Conservation (phyloP, 2,113 vertebrate species). For the Trogon melanurus region DNA sequence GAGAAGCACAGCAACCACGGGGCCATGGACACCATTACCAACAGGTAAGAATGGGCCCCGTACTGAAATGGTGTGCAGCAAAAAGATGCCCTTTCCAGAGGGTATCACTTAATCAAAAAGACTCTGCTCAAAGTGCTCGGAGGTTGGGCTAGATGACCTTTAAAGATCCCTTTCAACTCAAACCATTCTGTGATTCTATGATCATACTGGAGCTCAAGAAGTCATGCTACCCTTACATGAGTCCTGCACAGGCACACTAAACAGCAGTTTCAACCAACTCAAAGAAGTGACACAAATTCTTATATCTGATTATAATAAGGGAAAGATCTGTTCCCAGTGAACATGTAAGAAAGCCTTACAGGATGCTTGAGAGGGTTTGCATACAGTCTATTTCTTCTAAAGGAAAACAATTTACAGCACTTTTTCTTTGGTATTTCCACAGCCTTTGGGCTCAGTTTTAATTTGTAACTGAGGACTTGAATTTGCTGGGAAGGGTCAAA, state of each 20-base stretch:
- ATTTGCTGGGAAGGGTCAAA: slow-evolving; percentile 28
- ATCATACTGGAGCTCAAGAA: neutral
- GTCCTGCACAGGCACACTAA: neutral
- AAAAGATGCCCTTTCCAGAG: neutral
- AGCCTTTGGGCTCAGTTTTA: neutral
- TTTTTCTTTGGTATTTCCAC: slow-evolving; percentile 24
- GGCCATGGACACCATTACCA: neutral
- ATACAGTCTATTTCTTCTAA: neutral
- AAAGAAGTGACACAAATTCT: neutral
- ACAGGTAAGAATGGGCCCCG: neutral
- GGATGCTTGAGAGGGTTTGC: neutral
- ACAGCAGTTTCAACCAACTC: neutral
- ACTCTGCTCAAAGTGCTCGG: neutral
- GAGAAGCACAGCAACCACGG: neutral
- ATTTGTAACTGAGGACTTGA: neutral
- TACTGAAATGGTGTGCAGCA: neutral
- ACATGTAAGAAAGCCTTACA: neutral
- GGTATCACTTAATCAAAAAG: neutral
- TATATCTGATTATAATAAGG: neutral
- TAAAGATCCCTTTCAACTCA: neutral
- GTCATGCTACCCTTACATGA: fast-evolving
- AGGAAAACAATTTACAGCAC: neutral
- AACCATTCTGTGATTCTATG: neutral
- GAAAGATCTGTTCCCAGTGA: neutral
- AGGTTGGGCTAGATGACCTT: neutral